Evolutionary conservation across 2,888 invertebrate genomes (phyloP).

Genomic region (Lochmaea capreae): DNA sequence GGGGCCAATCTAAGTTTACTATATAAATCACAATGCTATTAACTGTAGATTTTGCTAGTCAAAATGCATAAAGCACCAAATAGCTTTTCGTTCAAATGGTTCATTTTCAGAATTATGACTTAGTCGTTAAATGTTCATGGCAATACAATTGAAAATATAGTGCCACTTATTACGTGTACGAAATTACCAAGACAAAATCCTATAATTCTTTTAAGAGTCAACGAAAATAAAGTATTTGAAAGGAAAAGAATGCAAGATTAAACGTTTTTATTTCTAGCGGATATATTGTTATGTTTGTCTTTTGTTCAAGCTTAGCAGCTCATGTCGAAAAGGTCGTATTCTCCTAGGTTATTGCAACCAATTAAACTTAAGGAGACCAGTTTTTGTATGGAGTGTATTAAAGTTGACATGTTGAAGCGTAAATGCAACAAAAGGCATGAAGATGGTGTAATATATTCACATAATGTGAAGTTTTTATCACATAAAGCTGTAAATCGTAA

Average conservation of each 20-base stretch:
- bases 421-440: too few species aligned
- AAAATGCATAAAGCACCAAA: conserved; percentile 21
- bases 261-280: conserved; percentile 30
- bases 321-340: conserved; percentile 16
- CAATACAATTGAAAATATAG: conserved; percentile 32
- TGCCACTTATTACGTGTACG: conserved; percentile 33
- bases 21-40: conserved; percentile 17
- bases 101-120: conserved; percentile 33
- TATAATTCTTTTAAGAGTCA: conserved; percentile 32
- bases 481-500: too few species aligned
- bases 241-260: conserved; percentile 27
- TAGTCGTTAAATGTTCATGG: conserved; percentile 32
- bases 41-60: conserved; percentile 15
- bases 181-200: conserved; percentile 32
- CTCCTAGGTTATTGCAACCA: not conserved
- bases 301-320: conserved; percentile 32
- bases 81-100: conserved; percentile 28
- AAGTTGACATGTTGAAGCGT: too few species aligned
- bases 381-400: not conserved
- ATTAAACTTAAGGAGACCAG: conserved; percentile 15
- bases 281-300: conserved; percentile 23
- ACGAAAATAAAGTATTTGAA: conserved; percentile 27
- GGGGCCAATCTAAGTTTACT: not conserved
- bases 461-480: too few species aligned
- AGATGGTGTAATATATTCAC: too few species aligned